Evolutionary conservation across 2,113 vertebrate genomes (phyloP).

Genomic region (Pandion haliaetus): DNA sequence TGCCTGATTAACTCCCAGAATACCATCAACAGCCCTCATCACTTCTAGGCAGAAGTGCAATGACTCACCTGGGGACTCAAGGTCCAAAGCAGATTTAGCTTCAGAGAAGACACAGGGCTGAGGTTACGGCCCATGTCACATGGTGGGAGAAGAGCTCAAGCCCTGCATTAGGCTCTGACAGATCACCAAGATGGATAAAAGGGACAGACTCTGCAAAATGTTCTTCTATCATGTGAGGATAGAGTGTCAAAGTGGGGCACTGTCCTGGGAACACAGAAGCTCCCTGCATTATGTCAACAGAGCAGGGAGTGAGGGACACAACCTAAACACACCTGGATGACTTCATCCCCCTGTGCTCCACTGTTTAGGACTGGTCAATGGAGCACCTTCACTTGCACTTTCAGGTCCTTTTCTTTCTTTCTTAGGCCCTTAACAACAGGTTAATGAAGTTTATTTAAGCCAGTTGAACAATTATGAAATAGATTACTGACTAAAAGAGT

Average conservation of each 20-base stretch:
- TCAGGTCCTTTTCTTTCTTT: background rate
- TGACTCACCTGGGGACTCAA: slow-evolving; percentile 26
- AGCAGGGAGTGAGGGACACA: background rate
- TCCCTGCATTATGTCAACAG: background rate
- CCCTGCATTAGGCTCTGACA: background rate
- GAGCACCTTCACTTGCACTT: background rate
- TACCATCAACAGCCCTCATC: background rate
- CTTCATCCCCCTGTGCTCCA: background rate
- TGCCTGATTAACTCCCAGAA: background rate
- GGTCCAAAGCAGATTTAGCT: slow-evolving; percentile 15
- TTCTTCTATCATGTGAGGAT: background rate
- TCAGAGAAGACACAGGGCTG: background rate
- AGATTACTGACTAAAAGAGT: background rate
- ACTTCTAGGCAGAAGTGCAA: background rate
- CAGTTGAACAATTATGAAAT: background rate
- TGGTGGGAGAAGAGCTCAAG: background rate
- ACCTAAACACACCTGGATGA: background rate
- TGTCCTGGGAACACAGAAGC: background rate
- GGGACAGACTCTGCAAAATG: background rate
- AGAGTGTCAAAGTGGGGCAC: background rate
- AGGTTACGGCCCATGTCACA: background rate
- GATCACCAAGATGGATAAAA: background rate
- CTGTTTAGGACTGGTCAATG: background rate
- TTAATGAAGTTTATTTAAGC: background rate
- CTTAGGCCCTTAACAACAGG: background rate